Percentiles rank a stretch among this genome's conserved stretches.
phyloP scores from a whole-genome alignment of 2,888 invertebrate species.

The Philonicus albiceps region DNA sequence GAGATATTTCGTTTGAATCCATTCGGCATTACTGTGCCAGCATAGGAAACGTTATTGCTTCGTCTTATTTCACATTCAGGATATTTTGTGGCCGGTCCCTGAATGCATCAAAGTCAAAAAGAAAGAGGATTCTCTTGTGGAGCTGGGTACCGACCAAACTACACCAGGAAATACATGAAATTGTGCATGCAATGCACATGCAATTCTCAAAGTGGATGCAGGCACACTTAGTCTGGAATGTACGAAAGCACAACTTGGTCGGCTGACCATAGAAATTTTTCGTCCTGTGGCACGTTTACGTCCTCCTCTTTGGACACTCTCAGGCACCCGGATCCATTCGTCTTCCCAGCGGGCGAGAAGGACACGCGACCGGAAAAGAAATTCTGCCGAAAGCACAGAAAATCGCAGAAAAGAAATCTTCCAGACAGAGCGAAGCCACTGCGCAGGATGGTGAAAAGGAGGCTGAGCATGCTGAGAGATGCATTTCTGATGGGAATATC shows the following conservation, averaged over 20 bases:
- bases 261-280: constrained; percentile 12
- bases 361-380: background rate
- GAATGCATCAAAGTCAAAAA: constrained; percentile 4
- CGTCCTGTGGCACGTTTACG: background rate
- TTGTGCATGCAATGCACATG: constrained; percentile 18
- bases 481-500: constrained; percentile 28
- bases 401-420: background rate
- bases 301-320: background rate
- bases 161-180: background rate
- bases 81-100: background rate
- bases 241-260: background rate
- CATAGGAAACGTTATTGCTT: background rate
- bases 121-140: background rate
- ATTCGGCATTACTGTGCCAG: background rate
- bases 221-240: constrained; percentile 7
- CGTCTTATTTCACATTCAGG: background rate
- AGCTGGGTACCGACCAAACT: background rate
- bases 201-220: background rate
- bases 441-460: background rate
- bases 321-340: background rate
- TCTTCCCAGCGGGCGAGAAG: background rate
- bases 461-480: constrained; percentile 20
- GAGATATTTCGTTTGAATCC: background rate
- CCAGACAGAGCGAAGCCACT: background rate
- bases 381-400: background rate